Percentiles rank a stretch among this genome's conserved stretches.
Evolutionary conservation across 2,113 vertebrate genomes (phyloP).

Genomic region (Dolichallabes microphthalmus): DNA sequence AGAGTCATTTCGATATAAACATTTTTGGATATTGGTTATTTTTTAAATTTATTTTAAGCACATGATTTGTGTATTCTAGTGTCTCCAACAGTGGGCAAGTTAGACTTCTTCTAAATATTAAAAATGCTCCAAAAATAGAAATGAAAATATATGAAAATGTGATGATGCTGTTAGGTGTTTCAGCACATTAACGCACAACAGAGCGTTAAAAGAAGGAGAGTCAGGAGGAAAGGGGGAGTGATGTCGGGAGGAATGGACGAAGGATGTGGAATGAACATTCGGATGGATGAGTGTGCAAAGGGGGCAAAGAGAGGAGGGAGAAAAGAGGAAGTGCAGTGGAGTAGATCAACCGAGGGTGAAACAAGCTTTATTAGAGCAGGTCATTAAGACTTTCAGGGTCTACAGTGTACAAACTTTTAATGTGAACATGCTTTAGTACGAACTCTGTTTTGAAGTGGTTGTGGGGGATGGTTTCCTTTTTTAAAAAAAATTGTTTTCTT

Average conservation of each 20-base stretch:
- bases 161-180: constrained; percentile 39
- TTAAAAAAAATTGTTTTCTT: not conserved
- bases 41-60: not conserved
- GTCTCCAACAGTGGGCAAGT: not conserved
- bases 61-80: not conserved
- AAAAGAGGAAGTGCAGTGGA: constrained; percentile 56
- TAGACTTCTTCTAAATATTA: not conserved
- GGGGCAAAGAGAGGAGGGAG: not conserved
- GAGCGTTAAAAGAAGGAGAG: too few species aligned
- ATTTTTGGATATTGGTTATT: not conserved
- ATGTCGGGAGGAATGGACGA: constrained; percentile 30
- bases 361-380: constrained; percentile 63
- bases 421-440: not conserved
- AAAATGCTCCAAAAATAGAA: too few species aligned
- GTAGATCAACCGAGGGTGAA: constrained; percentile 67
- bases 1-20: too few species aligned
- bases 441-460: constrained; percentile 18
- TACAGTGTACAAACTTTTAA: not conserved
- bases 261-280: constrained; percentile 50
- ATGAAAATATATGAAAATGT: not conserved
- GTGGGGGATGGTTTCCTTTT: not conserved
- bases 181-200: constrained; percentile 30
- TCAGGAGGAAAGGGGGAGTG: constrained; percentile 20
- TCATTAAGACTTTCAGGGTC: constrained; percentile 64
- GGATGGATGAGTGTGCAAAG: constrained; percentile 18